Evolutionary conservation across 1,140 invertebrate genomes (phyloP), one percentile per base, ranked within the genome.

Genomic region (Heliconius hermathena): DNA sequence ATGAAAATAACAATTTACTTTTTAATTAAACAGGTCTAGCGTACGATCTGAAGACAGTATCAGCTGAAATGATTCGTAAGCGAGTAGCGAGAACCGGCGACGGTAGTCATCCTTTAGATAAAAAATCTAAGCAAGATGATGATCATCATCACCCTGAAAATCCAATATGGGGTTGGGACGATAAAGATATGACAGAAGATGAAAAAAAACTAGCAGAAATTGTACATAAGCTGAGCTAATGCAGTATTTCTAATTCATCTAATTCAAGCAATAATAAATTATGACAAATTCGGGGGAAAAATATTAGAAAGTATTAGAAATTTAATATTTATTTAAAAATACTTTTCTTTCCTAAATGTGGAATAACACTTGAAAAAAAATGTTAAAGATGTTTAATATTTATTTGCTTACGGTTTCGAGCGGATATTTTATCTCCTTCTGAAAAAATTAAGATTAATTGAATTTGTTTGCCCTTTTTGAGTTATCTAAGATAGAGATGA

Each of bases 1-100:
- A 8, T 52, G 5, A 20, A 52, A 20, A 52, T 52, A 52, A 8
- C 6, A 20, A 52, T 52, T 52, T 52, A 52, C 49, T 41, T 46
- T 73, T 78, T 72, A 49, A 54, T 74, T 60, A 81, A 95, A 91
- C 93, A 95, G 97, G 97, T 60, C 95, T 95, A 89, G 97, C 96
- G 6, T 97, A 97, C 83, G 96, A 97, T 85, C 90, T 97, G 72
- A 98, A 98, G 86, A 96, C 95, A 1, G 97, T 97, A 0, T 96
- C 97, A 3, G 87, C 84, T 9, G 95, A 97, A n/a, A 95, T 97
- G 88, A 95, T 97, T 1, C 90, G 91, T 73, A 96, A 95, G 77
- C 93, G 97, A 73, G 96, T 96, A 0, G 72, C 93, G 54, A 95
- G 96, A 84, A 97, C 97, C 1, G 97, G 97, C 1, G 97, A 97